phyloP scores from a whole-genome alignment of 2,113 vertebrate genomes.

The Cyrtonyx montezumae region DNA sequence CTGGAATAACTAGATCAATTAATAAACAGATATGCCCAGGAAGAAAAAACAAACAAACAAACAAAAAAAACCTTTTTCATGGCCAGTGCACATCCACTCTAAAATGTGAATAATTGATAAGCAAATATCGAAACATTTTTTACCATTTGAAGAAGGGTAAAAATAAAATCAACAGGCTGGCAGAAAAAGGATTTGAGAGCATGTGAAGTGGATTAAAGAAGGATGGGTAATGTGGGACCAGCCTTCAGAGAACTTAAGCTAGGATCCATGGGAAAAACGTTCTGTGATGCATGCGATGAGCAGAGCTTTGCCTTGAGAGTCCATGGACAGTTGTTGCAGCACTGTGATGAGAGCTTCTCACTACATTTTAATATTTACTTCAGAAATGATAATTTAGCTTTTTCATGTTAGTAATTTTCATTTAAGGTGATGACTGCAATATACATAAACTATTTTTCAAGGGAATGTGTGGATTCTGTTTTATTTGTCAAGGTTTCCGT shows the following conservation, averaged over 20 bases:
- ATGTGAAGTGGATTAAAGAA: background rate
- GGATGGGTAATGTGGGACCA: background rate
- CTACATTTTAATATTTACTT: background rate
- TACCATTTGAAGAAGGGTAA: background rate
- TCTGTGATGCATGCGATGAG: background rate
- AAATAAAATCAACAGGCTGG: background rate
- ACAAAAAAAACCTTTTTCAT: background rate
- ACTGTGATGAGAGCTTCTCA: background rate
- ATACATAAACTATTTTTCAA: background rate
- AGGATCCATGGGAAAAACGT: rapidly evolving
- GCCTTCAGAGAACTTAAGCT: background rate
- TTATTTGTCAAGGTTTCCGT: constrained; percentile 49
- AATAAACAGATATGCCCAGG: background rate
- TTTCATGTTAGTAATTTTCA: background rate
- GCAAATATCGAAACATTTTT: background rate
- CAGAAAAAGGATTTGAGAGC: background rate
- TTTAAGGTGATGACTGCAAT: background rate
- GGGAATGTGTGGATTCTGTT: background rate
- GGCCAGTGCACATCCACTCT: background rate
- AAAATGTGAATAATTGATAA: background rate
- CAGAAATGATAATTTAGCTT: background rate
- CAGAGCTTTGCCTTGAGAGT: background rate
- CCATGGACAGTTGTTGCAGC: background rate
- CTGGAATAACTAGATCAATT: background rate
- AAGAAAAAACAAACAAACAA: too few relatives aligned